These are phyloP conservation scores for Bombus waltoni DNA, from an alignment of 1,140 invertebrate genomes.

Conservation along the genomic window DNA sequence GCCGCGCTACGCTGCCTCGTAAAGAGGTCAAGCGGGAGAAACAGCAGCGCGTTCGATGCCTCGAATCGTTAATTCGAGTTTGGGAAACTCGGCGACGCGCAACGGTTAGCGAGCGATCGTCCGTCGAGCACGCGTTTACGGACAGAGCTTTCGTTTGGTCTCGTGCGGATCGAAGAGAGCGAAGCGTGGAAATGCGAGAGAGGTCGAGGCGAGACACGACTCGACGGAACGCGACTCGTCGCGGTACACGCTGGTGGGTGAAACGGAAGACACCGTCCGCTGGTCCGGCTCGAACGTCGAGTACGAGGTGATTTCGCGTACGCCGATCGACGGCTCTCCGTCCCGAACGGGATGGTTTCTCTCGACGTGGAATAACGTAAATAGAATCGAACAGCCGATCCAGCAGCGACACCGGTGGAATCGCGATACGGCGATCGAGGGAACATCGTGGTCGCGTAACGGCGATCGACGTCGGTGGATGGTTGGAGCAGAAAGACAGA, in stretches of 20 bases:
- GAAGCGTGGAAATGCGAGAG: not conserved
- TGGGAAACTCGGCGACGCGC: too few species aligned
- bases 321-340: not conserved
- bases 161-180: not conserved
- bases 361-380: too few species aligned
- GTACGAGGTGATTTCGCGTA: too few species aligned
- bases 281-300: too few species aligned
- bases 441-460: not conserved
- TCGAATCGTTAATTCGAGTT: not conserved
- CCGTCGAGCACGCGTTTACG: too few species aligned
- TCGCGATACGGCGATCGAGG: too few species aligned
- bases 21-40: slow-evolving; percentile 13
- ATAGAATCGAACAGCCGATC: too few species aligned
- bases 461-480: too few species aligned
- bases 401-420: too few species aligned
- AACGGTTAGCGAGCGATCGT: not conserved
- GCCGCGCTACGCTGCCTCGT: not conserved
- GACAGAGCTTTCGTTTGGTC: not conserved
- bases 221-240: not conserved
- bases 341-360: fast-evolving
- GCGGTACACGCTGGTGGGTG: not conserved
- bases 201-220: slow-evolving; percentile 10
- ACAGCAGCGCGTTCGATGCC: not conserved
- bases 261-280: not conserved
- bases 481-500: not conserved